phyloP scores from a whole-genome alignment of 2,113 vertebrate species.

The Sula dactylatra region DNA sequence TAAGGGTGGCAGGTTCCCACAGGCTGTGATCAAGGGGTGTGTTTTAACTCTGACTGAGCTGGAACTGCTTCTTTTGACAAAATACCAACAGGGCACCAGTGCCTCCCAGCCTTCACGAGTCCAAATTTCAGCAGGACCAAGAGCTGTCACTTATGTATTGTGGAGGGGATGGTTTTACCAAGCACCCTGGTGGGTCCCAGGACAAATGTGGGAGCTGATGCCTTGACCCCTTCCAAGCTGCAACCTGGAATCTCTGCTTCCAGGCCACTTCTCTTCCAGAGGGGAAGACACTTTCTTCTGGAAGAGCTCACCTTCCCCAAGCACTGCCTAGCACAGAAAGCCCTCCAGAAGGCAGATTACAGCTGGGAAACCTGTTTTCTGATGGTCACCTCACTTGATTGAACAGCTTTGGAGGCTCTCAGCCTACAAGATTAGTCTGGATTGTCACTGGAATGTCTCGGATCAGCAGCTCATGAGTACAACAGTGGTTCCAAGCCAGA shows the following conservation, averaged over 20 bases:
- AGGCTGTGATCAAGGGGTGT: accelerated
- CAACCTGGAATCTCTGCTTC: neutral
- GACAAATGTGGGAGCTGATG: neutral
- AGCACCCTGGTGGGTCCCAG: neutral
- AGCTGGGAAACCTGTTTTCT: neutral
- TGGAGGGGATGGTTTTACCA: neutral
- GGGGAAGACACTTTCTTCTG: neutral
- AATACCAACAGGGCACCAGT: neutral
- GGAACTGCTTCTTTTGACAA: neutral
- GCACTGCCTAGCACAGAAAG: neutral
- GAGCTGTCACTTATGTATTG: accelerated
- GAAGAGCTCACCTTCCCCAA: neutral
- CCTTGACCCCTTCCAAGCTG: neutral
- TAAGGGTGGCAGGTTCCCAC: neutral
- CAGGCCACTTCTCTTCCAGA: neutral
- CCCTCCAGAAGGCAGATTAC: neutral
- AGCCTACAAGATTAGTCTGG: neutral
- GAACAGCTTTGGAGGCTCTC: neutral
- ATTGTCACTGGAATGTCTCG: neutral
- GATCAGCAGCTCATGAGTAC: neutral
- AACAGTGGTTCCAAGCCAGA: neutral
- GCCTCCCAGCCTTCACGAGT: accelerated
- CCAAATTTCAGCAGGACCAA: neutral
- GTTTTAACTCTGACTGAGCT: neutral
- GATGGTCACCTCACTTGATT: neutral